phyloP scores from a whole-genome alignment of 2,888 invertebrate species.

The Dicroscelio sp. region DNA sequence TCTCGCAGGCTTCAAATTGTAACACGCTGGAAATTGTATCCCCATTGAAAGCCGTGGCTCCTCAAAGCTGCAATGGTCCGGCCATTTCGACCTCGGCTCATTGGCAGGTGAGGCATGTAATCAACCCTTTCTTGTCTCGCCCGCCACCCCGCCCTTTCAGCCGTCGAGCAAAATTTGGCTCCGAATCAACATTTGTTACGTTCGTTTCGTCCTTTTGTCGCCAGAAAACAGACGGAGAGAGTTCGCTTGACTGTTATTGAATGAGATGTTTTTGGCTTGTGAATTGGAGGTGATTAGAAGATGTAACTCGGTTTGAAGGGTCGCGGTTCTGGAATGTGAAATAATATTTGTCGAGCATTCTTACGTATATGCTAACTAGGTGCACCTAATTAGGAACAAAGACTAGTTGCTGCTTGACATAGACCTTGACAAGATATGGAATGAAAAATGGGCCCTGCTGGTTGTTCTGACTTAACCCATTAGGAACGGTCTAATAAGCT shows the following conservation, averaged over 20 bases:
- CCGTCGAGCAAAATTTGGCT: constrained; percentile 66
- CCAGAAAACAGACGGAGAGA: constrained; percentile 32
- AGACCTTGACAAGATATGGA: not conserved
- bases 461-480: no score
- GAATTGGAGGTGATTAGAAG: constrained; percentile 60
- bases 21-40: constrained; percentile 83
- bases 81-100: constrained; percentile 62
- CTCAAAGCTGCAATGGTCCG: constrained; percentile 74
- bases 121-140: constrained; percentile 69
- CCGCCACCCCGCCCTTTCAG: constrained; percentile 30
- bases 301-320: not conserved
- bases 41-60: constrained; percentile 73
- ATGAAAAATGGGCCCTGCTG: constrained; percentile 14
- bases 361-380: no score
- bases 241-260: constrained; percentile 27
- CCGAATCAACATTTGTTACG: constrained; percentile 73
- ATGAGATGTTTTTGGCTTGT: constrained; percentile 19
- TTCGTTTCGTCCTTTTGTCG: constrained; percentile 67
- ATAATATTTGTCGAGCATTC: no score
- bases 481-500: constrained; percentile 48
- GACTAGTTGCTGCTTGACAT: no score
- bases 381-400: no score
- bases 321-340: no score
- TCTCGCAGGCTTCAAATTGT: constrained; percentile 84
- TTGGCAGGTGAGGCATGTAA: constrained; percentile 78